Evolutionary conservation across 64 coral and sea anemone species (phyloP).

Genomic region (Trachythela sp.): DNA sequence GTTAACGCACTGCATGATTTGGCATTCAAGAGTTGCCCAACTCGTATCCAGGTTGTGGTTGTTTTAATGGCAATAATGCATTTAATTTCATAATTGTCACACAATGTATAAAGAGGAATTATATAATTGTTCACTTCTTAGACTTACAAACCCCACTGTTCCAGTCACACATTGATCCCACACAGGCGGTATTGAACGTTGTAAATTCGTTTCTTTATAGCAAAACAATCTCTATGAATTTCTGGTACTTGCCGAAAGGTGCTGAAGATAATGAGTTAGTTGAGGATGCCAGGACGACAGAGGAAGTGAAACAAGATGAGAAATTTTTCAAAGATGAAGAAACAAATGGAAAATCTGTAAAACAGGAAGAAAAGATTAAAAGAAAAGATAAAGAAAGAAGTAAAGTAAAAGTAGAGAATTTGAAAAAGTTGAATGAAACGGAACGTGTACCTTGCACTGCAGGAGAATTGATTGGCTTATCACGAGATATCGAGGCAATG

Average conservation of each 20-base stretch:
- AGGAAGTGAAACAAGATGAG: background rate
- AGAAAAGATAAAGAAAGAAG: background rate
- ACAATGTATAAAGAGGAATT: too few species aligned
- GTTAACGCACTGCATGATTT: too few species aligned
- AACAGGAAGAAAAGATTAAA: background rate
- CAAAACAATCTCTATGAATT: background rate
- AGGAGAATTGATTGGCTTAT: slow-evolving; percentile 17
- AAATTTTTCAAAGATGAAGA: background rate
- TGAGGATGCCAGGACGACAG: background rate
- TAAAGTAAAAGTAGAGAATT: background rate
- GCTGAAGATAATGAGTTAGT: background rate
- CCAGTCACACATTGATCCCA: too few species aligned
- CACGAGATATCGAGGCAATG: background rate
- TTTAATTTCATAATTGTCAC: too few species aligned
- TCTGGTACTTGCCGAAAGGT: background rate
- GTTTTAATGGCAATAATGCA: too few species aligned
- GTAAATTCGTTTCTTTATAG: background rate
- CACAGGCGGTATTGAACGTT: too few species aligned
- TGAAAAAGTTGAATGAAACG: background rate
- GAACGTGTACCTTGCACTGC: background rate
- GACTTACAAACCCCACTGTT: too few species aligned
- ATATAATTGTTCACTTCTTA: too few species aligned
- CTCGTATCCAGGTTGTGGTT: too few species aligned
- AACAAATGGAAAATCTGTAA: background rate
- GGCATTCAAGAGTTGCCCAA: too few species aligned